Evolutionary conservation across 2,888 invertebrate species (phyloP).

Genomic region (Perdita meconis): DNA sequence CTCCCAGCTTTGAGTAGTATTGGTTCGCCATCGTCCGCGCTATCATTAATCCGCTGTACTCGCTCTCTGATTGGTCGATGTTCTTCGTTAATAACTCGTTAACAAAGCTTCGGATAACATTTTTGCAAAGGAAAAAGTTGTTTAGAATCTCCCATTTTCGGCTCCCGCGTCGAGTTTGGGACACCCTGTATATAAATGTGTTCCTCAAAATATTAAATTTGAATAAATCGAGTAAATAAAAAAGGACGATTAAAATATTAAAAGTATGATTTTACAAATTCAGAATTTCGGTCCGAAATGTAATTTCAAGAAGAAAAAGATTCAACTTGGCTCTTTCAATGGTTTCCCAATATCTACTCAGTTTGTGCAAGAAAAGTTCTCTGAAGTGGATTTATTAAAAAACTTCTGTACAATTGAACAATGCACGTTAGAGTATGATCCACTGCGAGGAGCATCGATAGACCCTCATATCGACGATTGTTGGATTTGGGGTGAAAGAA

Average conservation of each 20-base stretch:
- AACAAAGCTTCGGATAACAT: no score
- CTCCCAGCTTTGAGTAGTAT: no score
- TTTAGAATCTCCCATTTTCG: no score
- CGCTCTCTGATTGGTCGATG: no score
- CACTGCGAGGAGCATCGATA: constrained; percentile 94
- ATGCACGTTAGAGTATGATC: constrained; percentile 97
- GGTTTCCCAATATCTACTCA: constrained; percentile 94
- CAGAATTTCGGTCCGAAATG: constrained; percentile 99
- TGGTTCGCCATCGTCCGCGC: no score
- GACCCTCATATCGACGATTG: constrained; percentile 99
- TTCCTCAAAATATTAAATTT: background rate
- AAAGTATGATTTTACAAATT: constrained; percentile 48
- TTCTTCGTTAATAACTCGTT: no score
- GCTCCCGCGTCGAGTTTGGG: no score
- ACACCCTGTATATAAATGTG: no score
- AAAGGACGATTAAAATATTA: background rate
- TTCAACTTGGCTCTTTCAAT: constrained; percentile 90
- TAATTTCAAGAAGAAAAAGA: constrained; percentile 97
- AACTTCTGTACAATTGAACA: constrained; percentile 95
- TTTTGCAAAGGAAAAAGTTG: no score
- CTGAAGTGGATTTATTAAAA: constrained; percentile 86
- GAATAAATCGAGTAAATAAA: background rate
- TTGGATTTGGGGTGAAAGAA: constrained; percentile 99
- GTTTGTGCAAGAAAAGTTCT: constrained; percentile 91
- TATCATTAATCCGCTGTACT: no score